phyloP scores from a whole-genome alignment of 2,888 invertebrate genomes.

The Linnaemya tessellans region DNA sequence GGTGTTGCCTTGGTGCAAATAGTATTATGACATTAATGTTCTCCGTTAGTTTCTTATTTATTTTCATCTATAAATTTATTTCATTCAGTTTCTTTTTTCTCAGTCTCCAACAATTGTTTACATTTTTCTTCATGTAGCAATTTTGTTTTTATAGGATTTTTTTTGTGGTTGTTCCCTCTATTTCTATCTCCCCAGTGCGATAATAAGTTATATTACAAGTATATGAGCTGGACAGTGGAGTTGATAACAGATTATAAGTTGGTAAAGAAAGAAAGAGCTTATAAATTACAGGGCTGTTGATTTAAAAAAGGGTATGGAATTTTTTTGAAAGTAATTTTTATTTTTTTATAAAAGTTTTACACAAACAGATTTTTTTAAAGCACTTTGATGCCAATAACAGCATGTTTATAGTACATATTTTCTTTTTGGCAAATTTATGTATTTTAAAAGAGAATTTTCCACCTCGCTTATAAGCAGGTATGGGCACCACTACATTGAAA shows the following conservation, averaged over 20 bases:
- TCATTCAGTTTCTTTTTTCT: not conserved
- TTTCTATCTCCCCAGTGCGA: not conserved
- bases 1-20: not conserved
- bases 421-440: too few relatives aligned
- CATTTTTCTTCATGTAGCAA: not conserved
- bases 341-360: too few relatives aligned
- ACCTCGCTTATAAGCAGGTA: too few relatives aligned
- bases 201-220: not conserved
- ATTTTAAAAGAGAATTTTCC: too few relatives aligned
- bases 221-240: not conserved
- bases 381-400: too few relatives aligned
- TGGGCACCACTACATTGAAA: too few relatives aligned
- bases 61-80: not conserved
- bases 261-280: not conserved
- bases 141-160: not conserved
- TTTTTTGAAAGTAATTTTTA: too few relatives aligned
- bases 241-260: constrained; percentile 6
- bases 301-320: too few relatives aligned
- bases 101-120: not conserved
- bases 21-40: not conserved
- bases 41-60: not conserved
- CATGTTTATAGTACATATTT: too few relatives aligned
- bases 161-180: not conserved
- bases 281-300: too few relatives aligned
- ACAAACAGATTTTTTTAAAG: too few relatives aligned